Conservation (phyloP, 2,113 vertebrate genomes). For the Campylomormyrus tamandua region DNA sequence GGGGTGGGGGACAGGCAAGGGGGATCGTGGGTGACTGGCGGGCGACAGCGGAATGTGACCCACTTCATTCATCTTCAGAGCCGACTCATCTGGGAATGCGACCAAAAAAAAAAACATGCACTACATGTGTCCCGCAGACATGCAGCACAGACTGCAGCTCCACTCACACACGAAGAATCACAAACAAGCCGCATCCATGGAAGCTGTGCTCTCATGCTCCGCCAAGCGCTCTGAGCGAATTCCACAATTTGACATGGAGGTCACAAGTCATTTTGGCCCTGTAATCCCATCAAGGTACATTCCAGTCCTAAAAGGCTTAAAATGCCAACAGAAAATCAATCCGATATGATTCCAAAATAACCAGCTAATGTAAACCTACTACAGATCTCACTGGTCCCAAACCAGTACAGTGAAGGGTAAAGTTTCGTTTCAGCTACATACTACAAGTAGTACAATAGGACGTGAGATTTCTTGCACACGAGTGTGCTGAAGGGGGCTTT, state of each 20-base stretch:
- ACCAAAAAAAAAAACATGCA: neutral
- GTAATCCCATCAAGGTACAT: neutral
- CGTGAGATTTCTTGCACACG: neutral
- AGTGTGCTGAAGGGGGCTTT: neutral
- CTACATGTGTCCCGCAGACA: neutral
- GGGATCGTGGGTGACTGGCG: conserved; percentile 55
- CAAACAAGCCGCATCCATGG: neutral
- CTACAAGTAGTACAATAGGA: neutral
- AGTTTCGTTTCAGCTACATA: neutral
- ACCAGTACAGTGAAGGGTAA: neutral
- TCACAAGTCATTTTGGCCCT: neutral
- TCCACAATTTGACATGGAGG: neutral
- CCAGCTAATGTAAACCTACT: neutral
- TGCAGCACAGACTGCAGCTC: neutral
- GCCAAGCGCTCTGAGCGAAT: neutral
- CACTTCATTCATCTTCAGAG: conserved; percentile 69
- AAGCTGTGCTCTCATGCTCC: neutral
- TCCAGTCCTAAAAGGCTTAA: neutral
- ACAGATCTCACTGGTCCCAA: neutral
- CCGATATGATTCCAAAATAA: neutral
- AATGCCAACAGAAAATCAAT: neutral
- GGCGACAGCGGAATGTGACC: conserved; percentile 76
- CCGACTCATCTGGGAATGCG: conserved; percentile 67
- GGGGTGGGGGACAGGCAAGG: neutral
- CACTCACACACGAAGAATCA: neutral